phyloP scores from a whole-genome alignment of 2,113 vertebrate genomes.

The Mesocricetus auratus region DNA sequence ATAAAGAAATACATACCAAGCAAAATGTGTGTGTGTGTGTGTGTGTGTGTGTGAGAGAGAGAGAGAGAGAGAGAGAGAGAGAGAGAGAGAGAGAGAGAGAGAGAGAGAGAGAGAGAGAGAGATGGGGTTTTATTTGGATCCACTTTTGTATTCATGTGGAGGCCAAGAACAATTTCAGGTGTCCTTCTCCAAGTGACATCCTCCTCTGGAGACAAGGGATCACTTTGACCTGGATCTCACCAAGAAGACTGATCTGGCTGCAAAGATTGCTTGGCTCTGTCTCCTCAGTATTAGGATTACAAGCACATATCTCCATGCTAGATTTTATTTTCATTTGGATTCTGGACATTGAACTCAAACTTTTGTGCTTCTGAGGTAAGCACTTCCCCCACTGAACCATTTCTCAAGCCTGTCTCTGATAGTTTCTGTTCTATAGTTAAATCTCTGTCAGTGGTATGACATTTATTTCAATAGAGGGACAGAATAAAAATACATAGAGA shows the following conservation, averaged over 20 bases:
- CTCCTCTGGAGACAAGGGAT: not conserved
- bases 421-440: not conserved
- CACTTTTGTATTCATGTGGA: not conserved
- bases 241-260: not conserved
- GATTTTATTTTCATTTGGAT: not conserved
- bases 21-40: not conserved
- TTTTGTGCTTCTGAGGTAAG: not conserved
- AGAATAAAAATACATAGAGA: not conserved
- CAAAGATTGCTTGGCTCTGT: not conserved
- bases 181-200: not conserved
- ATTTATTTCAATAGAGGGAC: not conserved
- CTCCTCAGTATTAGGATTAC: not conserved
- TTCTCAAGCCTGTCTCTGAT: not conserved
- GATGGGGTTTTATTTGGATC: too few relatives aligned
- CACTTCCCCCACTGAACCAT: not conserved
- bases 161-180: not conserved
- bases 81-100: too few relatives aligned
- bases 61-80: too few relatives aligned
- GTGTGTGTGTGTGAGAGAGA: too few relatives aligned
- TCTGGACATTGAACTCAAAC: not conserved
- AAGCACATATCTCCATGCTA: too few relatives aligned
- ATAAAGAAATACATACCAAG: not conserved
- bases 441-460: not conserved
- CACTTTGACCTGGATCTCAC: not conserved
- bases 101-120: too few relatives aligned